Evolutionary conservation across 30 jellyfish, hydroid and myxozoan genomes (phyloP).

Genomic region (Chrysaora quinquecirrha): DNA sequence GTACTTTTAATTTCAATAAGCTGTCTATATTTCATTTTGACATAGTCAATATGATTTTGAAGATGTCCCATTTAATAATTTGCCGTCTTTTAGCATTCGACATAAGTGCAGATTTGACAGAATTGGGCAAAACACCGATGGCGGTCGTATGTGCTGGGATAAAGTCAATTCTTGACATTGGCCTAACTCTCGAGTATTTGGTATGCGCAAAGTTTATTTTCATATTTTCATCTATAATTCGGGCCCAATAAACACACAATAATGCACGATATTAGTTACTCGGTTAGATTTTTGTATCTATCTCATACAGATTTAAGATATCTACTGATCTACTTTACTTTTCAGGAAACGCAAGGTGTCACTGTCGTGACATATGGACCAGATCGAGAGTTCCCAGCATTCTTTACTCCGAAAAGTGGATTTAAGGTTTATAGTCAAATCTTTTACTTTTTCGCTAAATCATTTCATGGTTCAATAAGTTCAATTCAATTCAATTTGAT

Average conservation of each 20-base stretch:
- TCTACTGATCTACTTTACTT: too few species aligned
- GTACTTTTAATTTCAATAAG: too few species aligned
- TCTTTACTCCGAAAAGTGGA: slow-evolving; percentile 85
- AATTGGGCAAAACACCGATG: slow-evolving; percentile 92
- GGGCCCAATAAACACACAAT: too few species aligned
- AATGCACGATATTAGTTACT: too few species aligned
- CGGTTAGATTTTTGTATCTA: too few species aligned
- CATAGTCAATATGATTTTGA: too few species aligned
- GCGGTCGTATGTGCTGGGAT: slow-evolving; percentile 97
- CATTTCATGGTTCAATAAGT: background rate
- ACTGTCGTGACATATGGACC: slow-evolving; percentile 83
- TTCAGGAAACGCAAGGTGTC: slow-evolving; percentile 96
- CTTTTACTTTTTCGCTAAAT: background rate
- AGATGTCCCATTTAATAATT: too few species aligned
- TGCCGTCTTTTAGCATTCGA: slow-evolving; percentile 75
- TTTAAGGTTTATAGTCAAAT: slow-evolving; percentile 49
- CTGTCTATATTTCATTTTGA: too few species aligned
- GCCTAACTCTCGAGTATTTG: slow-evolving; percentile 90
- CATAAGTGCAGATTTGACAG: slow-evolving; percentile 96
- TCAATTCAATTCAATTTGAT: too few species aligned
- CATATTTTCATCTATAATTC: too few species aligned
- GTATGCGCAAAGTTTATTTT: too few species aligned
- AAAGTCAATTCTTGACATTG: slow-evolving; percentile 89
- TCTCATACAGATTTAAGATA: too few species aligned
- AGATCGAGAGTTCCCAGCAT: slow-evolving; percentile 80